Percentiles rank a stretch among this genome's conserved stretches.
phyloP scores from a whole-genome alignment of 2,113 vertebrate genomes.

The Pelecanus crispus region DNA sequence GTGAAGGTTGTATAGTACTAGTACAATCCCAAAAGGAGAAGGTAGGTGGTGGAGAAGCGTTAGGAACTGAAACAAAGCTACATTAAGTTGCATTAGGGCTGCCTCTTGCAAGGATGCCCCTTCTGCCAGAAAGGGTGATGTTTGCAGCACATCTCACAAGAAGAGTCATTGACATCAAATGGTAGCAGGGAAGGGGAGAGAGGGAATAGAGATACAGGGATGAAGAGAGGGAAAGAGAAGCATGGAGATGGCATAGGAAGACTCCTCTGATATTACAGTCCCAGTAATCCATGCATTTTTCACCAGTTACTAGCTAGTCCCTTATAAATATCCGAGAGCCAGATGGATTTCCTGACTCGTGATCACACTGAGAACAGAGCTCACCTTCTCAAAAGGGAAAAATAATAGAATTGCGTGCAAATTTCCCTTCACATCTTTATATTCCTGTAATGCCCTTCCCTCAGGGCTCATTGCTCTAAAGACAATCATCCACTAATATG shows the following conservation, averaged over 20 bases:
- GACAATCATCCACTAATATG: constrained; percentile 42
- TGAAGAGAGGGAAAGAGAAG: neutral
- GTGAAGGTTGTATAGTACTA: neutral
- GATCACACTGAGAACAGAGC: constrained; percentile 41
- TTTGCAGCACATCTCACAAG: neutral
- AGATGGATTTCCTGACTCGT: constrained; percentile 55
- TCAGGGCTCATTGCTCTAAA: constrained; percentile 63
- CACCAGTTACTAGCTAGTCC: constrained; percentile 59
- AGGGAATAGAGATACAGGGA: neutral
- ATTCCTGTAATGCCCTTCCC: constrained; percentile 63
- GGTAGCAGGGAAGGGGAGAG: neutral
- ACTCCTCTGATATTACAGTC: constrained; percentile 22
- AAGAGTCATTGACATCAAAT: neutral
- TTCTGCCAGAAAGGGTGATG: neutral
- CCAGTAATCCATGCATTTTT: constrained; percentile 46
- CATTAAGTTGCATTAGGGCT: neutral
- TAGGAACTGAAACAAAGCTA: neutral
- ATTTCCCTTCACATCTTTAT: constrained; percentile 51
- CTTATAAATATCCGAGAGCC: constrained; percentile 59
- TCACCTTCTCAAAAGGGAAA: constrained; percentile 56
- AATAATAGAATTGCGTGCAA: constrained; percentile 46
- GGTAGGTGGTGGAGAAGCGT: neutral
- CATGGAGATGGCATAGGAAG: neutral
- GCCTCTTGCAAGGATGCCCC: neutral
- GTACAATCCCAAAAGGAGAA: neutral